These are phyloP conservation scores for Epinotia bilunana DNA, from an alignment of 2,888 invertebrate genomes.

Conservation along the genomic window DNA sequence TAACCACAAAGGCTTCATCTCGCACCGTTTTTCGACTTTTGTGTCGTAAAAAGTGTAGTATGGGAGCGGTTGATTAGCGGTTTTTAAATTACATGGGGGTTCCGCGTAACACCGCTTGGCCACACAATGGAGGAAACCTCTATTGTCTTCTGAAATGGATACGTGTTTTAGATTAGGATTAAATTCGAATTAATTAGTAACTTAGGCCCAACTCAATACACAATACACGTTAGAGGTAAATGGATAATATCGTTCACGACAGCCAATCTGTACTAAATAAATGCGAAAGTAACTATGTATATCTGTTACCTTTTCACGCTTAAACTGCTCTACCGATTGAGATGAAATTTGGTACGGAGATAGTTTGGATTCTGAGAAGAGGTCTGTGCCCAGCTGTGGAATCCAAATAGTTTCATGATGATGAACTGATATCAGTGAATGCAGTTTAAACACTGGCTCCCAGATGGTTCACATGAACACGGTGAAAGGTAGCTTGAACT, in stretches of 20 bases:
- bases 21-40: slow-evolving; percentile 71
- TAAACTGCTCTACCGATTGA: no score
- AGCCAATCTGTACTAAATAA: no score
- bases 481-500: slow-evolving; percentile 6
- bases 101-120: slow-evolving; percentile 55
- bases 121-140: slow-evolving; percentile 47
- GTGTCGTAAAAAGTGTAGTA: slow-evolving; percentile 71
- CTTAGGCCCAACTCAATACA: slow-evolving; percentile 12
- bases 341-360: no score
- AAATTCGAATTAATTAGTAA: slow-evolving; percentile 38
- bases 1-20: slow-evolving; percentile 79
- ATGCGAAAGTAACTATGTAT: no score
- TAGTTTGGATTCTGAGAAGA: no score
- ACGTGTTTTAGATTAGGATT: slow-evolving; percentile 38
- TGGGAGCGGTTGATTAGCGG: slow-evolving; percentile 68
- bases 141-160: slow-evolving; percentile 51
- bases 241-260: neutral
- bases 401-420: no score
- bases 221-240: slow-evolving; percentile 7
- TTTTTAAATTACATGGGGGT: slow-evolving; percentile 69
- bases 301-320: no score
- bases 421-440: neutral
- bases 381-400: no score
- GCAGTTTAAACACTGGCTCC: neutral
- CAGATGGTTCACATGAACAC: slow-evolving; percentile 10